Percentiles rank a stretch among this genome's conserved stretches.
phyloP scores from a whole-genome alignment of 2,888 invertebrate genomes.

The Eumerus sabulonum region DNA sequence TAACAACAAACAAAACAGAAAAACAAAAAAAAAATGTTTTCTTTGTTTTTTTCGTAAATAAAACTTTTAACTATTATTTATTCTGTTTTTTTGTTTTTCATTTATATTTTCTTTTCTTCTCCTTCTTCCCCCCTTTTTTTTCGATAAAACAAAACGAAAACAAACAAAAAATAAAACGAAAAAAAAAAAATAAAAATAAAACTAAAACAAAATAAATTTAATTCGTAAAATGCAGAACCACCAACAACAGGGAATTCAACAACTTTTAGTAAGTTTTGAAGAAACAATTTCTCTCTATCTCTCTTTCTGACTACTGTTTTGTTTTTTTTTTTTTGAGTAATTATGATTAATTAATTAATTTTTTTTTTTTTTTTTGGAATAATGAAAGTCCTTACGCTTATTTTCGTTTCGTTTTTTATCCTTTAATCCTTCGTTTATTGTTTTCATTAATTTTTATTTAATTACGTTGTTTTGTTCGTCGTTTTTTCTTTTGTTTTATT shows the following conservation, averaged over 20 bases:
- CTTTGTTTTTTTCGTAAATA: conserved; percentile 22
- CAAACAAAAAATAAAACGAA: conserved; percentile 4
- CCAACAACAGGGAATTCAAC: conserved; percentile 94
- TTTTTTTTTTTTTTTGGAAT: conserved; percentile 18
- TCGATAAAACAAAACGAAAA: conserved; percentile 32
- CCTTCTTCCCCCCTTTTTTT: conserved; percentile 55
- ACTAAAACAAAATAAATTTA: conserved; percentile 63
- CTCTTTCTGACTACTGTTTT: conserved; percentile 33
- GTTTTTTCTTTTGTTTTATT: conserved; percentile 38
- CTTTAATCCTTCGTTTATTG: conserved; percentile 35
- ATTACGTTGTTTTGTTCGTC: conserved; percentile 49
- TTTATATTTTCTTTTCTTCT: conserved; percentile 53
- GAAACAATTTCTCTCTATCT: conserved; percentile 54
- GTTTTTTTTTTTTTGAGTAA: conserved; percentile 75
- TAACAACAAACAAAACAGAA: no score
- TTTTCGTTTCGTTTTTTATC: conserved; percentile 46
- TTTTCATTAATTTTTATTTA: conserved; percentile 45
- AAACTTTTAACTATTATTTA: conserved; percentile 1
- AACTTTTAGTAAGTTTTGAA: conserved; percentile 90
- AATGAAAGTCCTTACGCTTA: conserved; percentile 15
- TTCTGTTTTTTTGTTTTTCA: conserved; percentile 5
- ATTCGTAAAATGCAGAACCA: conserved; percentile 85
- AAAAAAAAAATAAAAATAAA: conserved; percentile 23
- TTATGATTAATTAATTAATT: conserved; percentile 40
- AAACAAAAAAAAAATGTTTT: conserved; percentile 1